Conservation (phyloP, 2,113 vertebrate genomes). For the Plestiodon gilberti region DNA sequence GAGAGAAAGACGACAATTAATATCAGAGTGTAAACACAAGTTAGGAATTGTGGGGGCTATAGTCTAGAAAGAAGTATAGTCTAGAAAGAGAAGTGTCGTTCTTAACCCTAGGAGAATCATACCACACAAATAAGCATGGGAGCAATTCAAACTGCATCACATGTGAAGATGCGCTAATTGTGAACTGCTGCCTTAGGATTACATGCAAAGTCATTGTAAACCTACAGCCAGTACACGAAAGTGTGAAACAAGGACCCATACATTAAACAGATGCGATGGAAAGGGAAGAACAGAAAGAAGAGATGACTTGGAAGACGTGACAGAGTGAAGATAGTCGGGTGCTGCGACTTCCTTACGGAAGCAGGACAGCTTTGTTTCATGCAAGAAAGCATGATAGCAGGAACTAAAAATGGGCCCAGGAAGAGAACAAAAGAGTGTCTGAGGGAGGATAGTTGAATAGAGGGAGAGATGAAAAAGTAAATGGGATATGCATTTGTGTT, state of each 20-base stretch:
- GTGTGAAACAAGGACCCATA: not conserved
- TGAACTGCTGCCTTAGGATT: not conserved
- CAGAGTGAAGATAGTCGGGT: not conserved
- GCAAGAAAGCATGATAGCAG: not conserved
- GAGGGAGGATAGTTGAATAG: not conserved
- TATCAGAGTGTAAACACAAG: not conserved
- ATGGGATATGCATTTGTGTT: not conserved
- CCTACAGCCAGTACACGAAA: too few species aligned
- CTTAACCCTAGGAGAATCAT: not conserved
- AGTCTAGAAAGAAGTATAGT: not conserved
- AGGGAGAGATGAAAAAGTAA: not conserved
- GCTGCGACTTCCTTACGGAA: not conserved
- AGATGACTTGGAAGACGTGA: too few species aligned
- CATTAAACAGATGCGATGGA: not conserved
- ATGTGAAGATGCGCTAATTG: not conserved
- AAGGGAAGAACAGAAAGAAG: not conserved
- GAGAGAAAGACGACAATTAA: not conserved
- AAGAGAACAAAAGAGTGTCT: slow-evolving; percentile 2
- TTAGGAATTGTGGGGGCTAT: not conserved
- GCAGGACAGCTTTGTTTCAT: not conserved
- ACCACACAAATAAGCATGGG: not conserved
- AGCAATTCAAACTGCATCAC: not conserved
- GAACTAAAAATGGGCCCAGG: not conserved
- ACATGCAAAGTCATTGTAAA: not conserved
- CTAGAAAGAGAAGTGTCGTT: not conserved